Conservation (phyloP, 2,113 vertebrate species). For the Myanophis thanlyinensis region DNA sequence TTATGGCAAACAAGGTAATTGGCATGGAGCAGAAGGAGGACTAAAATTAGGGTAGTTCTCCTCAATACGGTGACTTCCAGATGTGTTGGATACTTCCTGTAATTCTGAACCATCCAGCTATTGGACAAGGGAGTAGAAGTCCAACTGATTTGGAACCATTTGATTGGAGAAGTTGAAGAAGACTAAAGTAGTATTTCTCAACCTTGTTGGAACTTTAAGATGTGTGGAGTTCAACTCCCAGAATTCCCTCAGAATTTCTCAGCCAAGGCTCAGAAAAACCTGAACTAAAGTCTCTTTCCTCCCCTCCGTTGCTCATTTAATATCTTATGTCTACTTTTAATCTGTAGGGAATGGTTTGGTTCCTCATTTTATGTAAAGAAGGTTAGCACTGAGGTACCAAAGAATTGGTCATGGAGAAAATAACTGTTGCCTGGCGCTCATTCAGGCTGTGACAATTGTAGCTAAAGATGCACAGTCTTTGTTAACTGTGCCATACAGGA, state of each 20-base stretch:
- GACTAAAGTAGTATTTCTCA: not conserved
- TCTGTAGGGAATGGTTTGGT: not conserved
- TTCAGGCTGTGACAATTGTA: conserved; percentile 43
- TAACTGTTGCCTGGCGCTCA: conserved; percentile 44
- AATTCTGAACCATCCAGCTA: not conserved
- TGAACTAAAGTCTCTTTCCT: not conserved
- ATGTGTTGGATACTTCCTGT: not conserved
- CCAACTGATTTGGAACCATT: not conserved
- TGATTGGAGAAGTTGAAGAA: not conserved
- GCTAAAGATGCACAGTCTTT: conserved; percentile 58
- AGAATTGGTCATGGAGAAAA: conserved; percentile 40
- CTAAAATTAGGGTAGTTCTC: not conserved
- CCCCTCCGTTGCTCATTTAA: not conserved
- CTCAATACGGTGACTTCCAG: not conserved
- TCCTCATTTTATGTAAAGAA: not conserved
- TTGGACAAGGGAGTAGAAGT: not conserved
- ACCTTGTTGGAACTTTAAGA: not conserved
- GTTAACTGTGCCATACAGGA: conserved; percentile 66
- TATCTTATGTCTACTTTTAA: not conserved
- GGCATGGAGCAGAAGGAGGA: not conserved
- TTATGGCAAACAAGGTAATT: not conserved
- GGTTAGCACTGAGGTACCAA: conserved; percentile 21
- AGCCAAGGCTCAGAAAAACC: not conserved
- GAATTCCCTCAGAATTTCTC: not conserved
- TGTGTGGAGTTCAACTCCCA: not conserved